Evolutionary conservation across 2,888 invertebrate species (phyloP).

Genomic region (Conistra vaccinii): DNA sequence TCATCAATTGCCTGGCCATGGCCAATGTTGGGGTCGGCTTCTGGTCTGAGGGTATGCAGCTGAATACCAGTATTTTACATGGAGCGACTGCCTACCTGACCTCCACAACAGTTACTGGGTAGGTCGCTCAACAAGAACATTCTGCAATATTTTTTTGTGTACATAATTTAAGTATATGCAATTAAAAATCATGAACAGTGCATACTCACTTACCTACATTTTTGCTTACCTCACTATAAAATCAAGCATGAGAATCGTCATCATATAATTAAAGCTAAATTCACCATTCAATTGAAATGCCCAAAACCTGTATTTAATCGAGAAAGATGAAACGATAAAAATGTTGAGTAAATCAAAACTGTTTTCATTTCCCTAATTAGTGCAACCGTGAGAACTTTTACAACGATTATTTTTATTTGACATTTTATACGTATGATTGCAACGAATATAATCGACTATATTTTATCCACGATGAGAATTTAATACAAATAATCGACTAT

Average conservation of each 20-base stretch:
- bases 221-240: background rate
- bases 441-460: background rate
- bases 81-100: no score
- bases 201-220: background rate
- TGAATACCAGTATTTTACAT: no score
- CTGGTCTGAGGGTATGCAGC: no score
- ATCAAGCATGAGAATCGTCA: background rate
- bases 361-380: conserved; percentile 16
- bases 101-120: no score
- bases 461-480: background rate
- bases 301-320: background rate
- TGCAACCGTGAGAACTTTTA: conserved; percentile 8
- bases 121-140: background rate
- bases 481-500: conserved; percentile 9
- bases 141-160: background rate
- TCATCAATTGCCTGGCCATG: no score
- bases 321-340: conserved; percentile 11
- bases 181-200: no score
- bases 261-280: background rate
- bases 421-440: background rate
- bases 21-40: no score
- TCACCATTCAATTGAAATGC: background rate
- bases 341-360: background rate
- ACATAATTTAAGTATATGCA: background rate
- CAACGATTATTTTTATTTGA: background rate